Conservation (phyloP, 2,888 invertebrate genomes). For the Nephrotoma guestfalica region DNA sequence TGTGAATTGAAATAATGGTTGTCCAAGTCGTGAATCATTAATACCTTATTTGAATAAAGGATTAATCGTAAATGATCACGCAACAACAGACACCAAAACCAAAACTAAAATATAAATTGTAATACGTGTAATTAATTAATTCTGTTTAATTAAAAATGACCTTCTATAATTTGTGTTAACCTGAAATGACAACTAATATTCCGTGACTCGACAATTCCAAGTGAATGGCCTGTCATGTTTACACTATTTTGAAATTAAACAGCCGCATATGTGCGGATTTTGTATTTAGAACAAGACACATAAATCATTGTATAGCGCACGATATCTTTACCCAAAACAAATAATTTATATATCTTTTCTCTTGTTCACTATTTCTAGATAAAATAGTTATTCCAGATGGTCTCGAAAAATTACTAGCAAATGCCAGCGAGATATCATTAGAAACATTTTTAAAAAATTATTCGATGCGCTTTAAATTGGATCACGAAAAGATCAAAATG, state of each 20-base stretch:
- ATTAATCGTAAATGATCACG: no score
- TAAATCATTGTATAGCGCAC: not conserved
- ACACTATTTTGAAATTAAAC: not conserved
- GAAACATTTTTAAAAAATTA: constrained; percentile 30
- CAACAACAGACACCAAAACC: no score
- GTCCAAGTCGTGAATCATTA: no score
- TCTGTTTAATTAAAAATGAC: not conserved
- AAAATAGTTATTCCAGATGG: constrained; percentile 33
- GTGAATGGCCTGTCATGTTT: not conserved
- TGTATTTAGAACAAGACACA: not conserved
- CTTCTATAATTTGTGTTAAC: not conserved
- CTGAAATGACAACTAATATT: not conserved
- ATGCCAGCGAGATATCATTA: constrained; percentile 28
- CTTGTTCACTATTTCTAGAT: constrained; percentile 19
- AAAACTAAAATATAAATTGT: no score
- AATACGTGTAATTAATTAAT: not conserved
- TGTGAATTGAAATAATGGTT: no score
- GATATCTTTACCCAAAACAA: not conserved
- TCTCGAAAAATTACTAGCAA: constrained; percentile 29
- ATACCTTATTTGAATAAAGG: no score
- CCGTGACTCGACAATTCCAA: not conserved
- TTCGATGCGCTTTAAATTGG: not conserved
- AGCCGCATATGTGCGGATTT: not conserved
- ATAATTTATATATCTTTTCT: not conserved
- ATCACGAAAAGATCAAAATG: not conserved